Evolutionary conservation across 2,797 vertebrate species (phyloP).

Genomic region (Linurgus olivaceus): DNA sequence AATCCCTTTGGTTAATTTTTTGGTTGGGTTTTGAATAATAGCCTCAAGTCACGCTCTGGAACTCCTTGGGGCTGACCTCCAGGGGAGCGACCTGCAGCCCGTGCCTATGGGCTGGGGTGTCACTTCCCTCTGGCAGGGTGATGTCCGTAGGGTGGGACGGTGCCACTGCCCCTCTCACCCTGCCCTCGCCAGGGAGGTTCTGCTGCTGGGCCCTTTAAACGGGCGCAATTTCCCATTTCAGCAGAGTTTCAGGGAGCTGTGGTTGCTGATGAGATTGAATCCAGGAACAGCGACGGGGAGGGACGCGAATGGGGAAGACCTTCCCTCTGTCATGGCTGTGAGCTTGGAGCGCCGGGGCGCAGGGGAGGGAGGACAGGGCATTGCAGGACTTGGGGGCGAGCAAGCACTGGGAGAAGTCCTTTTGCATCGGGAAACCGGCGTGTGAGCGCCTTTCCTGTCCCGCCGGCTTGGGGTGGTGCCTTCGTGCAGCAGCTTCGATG

Average conservation of each 20-base stretch:
- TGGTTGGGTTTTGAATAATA: neutral
- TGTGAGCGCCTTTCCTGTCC: neutral
- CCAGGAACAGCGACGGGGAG: neutral
- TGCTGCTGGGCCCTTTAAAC: neutral
- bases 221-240: neutral
- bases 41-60: neutral
- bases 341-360: neutral
- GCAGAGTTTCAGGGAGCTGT: neutral
- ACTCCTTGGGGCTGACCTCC: neutral
- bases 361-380: neutral
- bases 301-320: neutral
- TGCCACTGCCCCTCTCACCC: neutral
- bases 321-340: neutral
- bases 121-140: neutral
- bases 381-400: neutral
- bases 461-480: neutral
- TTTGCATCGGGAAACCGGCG: rapidly evolving
- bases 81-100: neutral
- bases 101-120: neutral
- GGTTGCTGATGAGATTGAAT: neutral
- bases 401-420: neutral
- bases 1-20: neutral
- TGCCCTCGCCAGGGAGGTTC: neutral
- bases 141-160: rapidly evolving
- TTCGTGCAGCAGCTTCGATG: neutral